Evolutionary conservation across 2,113 vertebrate species (phyloP).

Genomic region (Heterochromis multidens): DNA sequence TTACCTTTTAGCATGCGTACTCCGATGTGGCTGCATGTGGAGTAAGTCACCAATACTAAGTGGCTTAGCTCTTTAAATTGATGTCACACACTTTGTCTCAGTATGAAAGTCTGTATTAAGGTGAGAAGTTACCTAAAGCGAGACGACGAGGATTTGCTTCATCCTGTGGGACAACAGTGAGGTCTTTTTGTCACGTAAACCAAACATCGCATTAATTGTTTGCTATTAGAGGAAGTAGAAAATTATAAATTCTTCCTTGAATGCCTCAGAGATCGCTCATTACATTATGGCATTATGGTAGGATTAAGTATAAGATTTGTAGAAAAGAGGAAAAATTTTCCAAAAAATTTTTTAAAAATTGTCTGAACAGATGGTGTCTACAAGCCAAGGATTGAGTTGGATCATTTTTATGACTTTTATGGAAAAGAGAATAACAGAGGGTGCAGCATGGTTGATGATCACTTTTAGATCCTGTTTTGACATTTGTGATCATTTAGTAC

Average conservation of each 20-base stretch:
- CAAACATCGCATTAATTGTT: not conserved
- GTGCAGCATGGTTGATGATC: not conserved
- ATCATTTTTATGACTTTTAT: not conserved
- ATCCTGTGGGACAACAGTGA: not conserved
- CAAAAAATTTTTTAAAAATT: not conserved
- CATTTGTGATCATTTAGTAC: not conserved
- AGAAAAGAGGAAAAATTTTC: not conserved
- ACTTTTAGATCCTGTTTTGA: not conserved
- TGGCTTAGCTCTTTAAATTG: conserved; percentile 8
- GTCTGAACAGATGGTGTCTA: not conserved
- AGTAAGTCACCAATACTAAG: conserved; percentile 22
- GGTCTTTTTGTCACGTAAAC: not conserved
- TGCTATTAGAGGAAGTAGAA: not conserved
- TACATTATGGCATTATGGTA: not conserved
- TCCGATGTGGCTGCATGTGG: not conserved
- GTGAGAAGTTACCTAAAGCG: not conserved
- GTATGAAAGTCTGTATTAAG: not conserved
- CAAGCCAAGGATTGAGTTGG: not conserved
- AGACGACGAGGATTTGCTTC: not conserved
- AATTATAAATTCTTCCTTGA: not conserved
- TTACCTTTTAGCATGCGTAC: conserved; percentile 11
- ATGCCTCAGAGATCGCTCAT: too few relatives aligned
- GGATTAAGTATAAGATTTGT: not conserved
- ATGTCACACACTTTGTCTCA: conserved; percentile 10
- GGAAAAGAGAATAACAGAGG: not conserved